A percentile compares a stretch with the other conserved stretches of the same genome.
These are phyloP conservation scores for Oryzias dopingdopingensis DNA, from an alignment of 2,797 vertebrate species.

Conservation along the genomic window DNA sequence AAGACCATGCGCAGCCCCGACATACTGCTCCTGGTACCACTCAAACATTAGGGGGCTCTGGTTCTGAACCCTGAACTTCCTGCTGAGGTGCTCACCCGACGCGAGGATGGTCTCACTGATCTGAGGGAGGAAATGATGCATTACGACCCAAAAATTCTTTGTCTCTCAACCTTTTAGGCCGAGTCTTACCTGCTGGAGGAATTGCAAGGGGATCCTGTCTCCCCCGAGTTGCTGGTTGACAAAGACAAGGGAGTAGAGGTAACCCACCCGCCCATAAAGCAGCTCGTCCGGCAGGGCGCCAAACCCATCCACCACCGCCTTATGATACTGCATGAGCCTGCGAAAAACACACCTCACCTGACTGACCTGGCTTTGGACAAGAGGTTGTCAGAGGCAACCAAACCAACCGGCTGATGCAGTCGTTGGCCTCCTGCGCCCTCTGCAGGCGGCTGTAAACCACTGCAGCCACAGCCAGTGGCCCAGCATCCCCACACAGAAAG, in stretches of 20 bases:
- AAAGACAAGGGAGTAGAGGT: conserved; percentile 87
- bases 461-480: conserved; percentile 88
- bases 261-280: conserved; percentile 91
- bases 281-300: conserved; percentile 86
- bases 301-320: conserved; percentile 74
- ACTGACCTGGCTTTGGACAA: neutral
- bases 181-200: conserved; percentile 87
- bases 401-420: conserved; percentile 85
- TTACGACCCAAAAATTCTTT: too few relatives aligned
- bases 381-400: too few relatives aligned
- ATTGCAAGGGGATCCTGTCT: conserved; percentile 86
- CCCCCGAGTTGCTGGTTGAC: conserved; percentile 89
- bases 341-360: too few relatives aligned
- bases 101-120: conserved; percentile 83
- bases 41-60: conserved; percentile 95
- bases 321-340: conserved; percentile 86
- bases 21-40: conserved; percentile 94
- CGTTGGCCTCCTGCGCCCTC: conserved; percentile 83
- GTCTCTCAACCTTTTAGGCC: neutral
- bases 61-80: conserved; percentile 79
- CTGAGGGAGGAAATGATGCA: conserved; percentile 55
- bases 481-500: conserved; percentile 91
- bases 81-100: conserved; percentile 87
- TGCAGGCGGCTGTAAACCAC: conserved; percentile 85
- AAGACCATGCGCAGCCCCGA: conserved; percentile 93